These are phyloP conservation scores for Eonycteris spelaea DNA, from an alignment of 2,113 vertebrate species.

Conservation along the genomic window DNA sequence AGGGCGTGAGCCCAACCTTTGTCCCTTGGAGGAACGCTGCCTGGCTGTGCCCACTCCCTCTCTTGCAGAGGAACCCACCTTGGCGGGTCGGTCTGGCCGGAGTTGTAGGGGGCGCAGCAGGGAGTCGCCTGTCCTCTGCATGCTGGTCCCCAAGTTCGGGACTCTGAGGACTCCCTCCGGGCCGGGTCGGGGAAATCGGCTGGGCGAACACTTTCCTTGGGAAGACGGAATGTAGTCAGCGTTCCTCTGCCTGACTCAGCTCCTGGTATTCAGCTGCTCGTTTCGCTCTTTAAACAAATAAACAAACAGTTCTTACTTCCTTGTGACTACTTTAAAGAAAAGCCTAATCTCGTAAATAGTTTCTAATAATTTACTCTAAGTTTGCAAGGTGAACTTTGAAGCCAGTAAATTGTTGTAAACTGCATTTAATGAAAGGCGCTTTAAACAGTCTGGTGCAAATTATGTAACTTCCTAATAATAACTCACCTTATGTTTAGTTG, in stretches of 20 bases:
- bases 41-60: not conserved
- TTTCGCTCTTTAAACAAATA: not conserved
- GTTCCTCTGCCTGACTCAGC: slow-evolving; percentile 59
- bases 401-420: not conserved
- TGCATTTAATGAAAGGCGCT: not conserved
- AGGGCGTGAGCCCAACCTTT: slow-evolving; percentile 53
- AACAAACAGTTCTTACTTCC: slow-evolving; percentile 48
- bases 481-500: slow-evolving; percentile 37
- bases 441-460: slow-evolving; percentile 13
- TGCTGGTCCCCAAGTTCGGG: not conserved
- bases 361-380: not conserved
- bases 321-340: slow-evolving; percentile 13
- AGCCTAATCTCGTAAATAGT: not conserved
- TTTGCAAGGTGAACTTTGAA: slow-evolving; percentile 40
- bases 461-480: slow-evolving; percentile 61
- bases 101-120: not conserved
- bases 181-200: not conserved
- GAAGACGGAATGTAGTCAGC: slow-evolving; percentile 32
- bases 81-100: not conserved
- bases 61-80: not conserved
- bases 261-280: slow-evolving; percentile 20
- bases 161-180: not conserved
- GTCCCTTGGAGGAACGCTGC: slow-evolving; percentile 45
- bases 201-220: not conserved
- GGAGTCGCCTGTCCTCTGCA: not conserved